Percentiles rank a stretch among this genome's conserved stretches.
Conservation (phyloP, 1,140 invertebrate species). For the Drosophila nikananu region DNA sequence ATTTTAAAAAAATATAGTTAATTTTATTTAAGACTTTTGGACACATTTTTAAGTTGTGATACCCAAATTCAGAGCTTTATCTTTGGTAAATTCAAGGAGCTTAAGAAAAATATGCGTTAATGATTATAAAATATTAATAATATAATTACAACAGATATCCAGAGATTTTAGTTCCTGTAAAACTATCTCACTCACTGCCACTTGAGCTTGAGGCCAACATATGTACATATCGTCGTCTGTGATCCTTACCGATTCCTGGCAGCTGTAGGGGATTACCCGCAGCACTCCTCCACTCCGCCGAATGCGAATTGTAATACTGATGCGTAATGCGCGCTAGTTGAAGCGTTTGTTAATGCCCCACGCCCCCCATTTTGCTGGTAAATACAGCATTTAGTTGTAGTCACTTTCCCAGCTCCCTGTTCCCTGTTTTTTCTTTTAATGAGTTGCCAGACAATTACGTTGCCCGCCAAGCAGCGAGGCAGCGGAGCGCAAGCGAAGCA, state of each 20-base stretch:
- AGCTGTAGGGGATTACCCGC: slow-evolving; percentile 13
- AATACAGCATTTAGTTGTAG: slow-evolving; percentile 51
- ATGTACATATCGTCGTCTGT: slow-evolving; percentile 1
- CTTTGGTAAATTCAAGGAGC: background rate
- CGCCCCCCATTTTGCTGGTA: slow-evolving; percentile 12
- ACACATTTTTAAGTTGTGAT: background rate
- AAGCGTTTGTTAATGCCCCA: slow-evolving; percentile 18
- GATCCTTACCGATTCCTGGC: slow-evolving; percentile 11
- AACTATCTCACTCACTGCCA: background rate
- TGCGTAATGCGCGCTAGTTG: slow-evolving; percentile 35
- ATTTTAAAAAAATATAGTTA: too few species aligned
- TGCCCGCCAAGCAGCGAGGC: slow-evolving; percentile 23
- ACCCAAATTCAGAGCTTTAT: background rate
- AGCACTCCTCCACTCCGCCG: background rate
- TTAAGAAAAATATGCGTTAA: background rate
- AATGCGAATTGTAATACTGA: slow-evolving; percentile 36
- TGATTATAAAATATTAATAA: background rate
- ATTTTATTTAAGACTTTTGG: too few species aligned
- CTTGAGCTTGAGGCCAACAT: slow-evolving; percentile 6
- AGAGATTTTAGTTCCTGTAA: background rate
- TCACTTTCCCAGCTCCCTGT: background rate
- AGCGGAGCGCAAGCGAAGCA: slow-evolving; percentile 50
- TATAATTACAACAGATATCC: background rate
- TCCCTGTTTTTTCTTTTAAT: slow-evolving; percentile 53
- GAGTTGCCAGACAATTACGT: slow-evolving; percentile 79